Evolutionary conservation across 2,888 invertebrate species (phyloP).

Genomic region (Nephrotoma flavescens): DNA sequence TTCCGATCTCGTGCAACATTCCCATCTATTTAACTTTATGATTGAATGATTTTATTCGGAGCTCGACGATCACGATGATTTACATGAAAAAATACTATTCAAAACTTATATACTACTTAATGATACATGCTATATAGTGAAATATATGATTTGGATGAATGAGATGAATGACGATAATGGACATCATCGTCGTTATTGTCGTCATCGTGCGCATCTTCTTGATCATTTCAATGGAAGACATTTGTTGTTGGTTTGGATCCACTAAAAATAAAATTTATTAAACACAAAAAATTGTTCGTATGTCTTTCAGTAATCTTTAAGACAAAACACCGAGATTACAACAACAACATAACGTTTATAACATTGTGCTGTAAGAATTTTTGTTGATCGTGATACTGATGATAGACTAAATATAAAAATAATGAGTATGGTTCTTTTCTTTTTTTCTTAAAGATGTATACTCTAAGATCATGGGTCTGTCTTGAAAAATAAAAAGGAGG

Average conservation of each 20-base stretch:
- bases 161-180: neutral
- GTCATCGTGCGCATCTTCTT: neutral
- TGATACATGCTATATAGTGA: neutral
- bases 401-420: neutral
- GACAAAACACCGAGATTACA: neutral
- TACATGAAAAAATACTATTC: neutral
- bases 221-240: neutral
- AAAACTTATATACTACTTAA: neutral
- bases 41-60: neutral
- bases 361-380: neutral
- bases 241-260: neutral
- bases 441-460: neutral
- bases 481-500: neutral
- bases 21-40: neutral
- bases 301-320: neutral
- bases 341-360: neutral
- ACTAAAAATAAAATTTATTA: neutral
- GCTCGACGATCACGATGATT: neutral
- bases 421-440: neutral
- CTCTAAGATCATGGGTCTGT: neutral
- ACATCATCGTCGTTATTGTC: neutral
- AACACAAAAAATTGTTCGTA: neutral
- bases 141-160: neutral
- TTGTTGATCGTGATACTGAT: neutral
- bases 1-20: neutral